Conservation (phyloP, 2,888 invertebrate genomes). For the Troides aeacus region DNA sequence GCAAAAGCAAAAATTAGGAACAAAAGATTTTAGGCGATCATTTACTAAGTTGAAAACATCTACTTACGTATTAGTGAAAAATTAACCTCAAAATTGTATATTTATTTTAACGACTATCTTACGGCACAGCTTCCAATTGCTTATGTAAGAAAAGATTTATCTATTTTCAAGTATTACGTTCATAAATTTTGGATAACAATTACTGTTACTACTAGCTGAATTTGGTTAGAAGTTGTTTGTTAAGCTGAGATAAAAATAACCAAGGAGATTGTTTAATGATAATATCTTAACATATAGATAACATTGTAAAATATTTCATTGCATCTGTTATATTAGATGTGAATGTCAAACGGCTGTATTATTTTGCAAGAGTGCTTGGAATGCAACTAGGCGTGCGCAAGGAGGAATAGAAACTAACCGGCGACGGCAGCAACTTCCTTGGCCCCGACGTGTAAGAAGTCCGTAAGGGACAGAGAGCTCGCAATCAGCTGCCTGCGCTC, state of each 20-base stretch:
- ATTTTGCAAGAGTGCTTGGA: slow-evolving; percentile 69
- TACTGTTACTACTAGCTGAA: not conserved
- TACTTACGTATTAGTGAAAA: not conserved
- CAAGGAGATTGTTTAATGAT: too few species aligned
- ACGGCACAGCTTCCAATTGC: not conserved
- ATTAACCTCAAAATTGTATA: not conserved
- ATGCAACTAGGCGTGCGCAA: slow-evolving; percentile 47
- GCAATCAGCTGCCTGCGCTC: slow-evolving; percentile 94
- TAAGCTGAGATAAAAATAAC: too few species aligned
- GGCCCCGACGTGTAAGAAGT: slow-evolving; percentile 88
- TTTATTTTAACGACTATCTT: not conserved
- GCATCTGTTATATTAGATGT: not conserved
- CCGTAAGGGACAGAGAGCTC: slow-evolving; percentile 91
- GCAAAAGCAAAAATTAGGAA: not conserved
- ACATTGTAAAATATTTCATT: not conserved
- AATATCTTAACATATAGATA: not conserved
- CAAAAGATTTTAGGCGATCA: not conserved
- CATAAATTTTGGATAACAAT: not conserved
- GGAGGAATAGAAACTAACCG: slow-evolving; percentile 56
- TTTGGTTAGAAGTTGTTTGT: too few species aligned
- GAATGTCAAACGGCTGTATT: slow-evolving; percentile 37
- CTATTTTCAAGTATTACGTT: not conserved
- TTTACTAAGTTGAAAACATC: not conserved
- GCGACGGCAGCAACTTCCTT: slow-evolving; percentile 77
- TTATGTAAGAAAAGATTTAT: too few species aligned